Evolutionary conservation across 2,888 invertebrate species (phyloP), one percentile per base, ranked within the genome.

Genomic region (Acanthococcus lagerstroemiae): DNA sequence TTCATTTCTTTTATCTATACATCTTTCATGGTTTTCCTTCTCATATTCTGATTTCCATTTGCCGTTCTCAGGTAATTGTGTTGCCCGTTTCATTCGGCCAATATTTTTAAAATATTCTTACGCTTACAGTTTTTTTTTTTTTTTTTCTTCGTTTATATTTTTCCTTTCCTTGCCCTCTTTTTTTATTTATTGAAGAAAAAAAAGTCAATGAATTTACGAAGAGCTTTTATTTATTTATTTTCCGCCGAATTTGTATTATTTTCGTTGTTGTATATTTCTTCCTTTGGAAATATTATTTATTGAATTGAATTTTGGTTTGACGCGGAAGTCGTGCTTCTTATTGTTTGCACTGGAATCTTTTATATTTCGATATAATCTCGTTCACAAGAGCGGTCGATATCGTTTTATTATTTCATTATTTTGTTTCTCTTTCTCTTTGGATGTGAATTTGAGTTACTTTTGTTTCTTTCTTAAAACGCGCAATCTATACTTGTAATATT

Each of bases 371-470:
- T 37, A 15, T n/a, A 9, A 37, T n/a, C n/a, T 37, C 37, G 12
- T 37, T 37, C 37, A 3, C 19, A 21, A 50, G 50, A 50, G 37
- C 50, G 63, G 54, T 58, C 58, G 58, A 63, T 48, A 44, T 56
- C 37, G 58, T 66, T 66, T 19, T 44, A 48, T 57, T 68, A 66
- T 48, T 65, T 66, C 67, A 44, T 57, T 65, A 52, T 61, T 65
- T 50, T 63, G 57, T 57, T 66, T 69, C 66, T 61, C 61, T 63
- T 52, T 54, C 50, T 63, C 63, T 63, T 63, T 63, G 63, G 44
- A 63, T 54, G 37, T 50, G 52, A 63, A 63, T 54, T 54, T 30
- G 54, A 22, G 12, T 52, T 52, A 52, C 24, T 21, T 48, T 15
- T 17, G 22, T 52, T 52, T 24, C 24, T 52, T 52, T 52, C 15